Percentiles rank a stretch among this genome's conserved stretches.
phyloP scores from a whole-genome alignment of 2,797 vertebrate species.

The Alosa sapidissima region DNA sequence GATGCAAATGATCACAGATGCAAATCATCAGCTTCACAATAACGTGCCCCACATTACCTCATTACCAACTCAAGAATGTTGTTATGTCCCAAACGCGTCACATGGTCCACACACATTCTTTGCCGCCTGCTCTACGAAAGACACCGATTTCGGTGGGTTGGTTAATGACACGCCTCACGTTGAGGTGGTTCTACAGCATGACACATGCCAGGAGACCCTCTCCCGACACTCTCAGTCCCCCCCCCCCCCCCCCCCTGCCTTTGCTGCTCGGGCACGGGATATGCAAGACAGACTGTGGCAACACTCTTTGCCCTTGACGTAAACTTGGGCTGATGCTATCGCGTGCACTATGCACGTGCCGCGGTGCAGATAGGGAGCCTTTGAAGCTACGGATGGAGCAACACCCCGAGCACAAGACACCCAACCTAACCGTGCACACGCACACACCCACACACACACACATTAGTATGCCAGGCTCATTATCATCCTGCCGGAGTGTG shows the following conservation, averaged over 20 bases:
- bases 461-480: slow-evolving; percentile 49
- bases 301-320: slow-evolving; percentile 39
- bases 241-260: not conserved
- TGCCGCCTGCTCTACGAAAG: not conserved
- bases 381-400: slow-evolving; percentile 32
- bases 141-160: not conserved
- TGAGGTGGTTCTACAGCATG: not conserved
- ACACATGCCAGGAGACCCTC: not conserved
- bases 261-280: not conserved
- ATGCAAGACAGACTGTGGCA: slow-evolving; percentile 25
- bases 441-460: slow-evolving; percentile 17
- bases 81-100: not conserved
- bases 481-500: slow-evolving; percentile 39
- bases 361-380: slow-evolving; percentile 26
- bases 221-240: no score
- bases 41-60: not conserved
- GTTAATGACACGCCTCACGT: not conserved
- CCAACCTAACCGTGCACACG: not conserved
- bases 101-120: not conserved
- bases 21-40: slow-evolving; percentile 23
- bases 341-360: not conserved
- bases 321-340: slow-evolving; percentile 40
- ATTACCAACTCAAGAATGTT: not conserved
- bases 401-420: slow-evolving; percentile 1
- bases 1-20: not conserved